Conservation (phyloP, 2,113 vertebrate genomes). For the Oxyruncus cristatus region DNA sequence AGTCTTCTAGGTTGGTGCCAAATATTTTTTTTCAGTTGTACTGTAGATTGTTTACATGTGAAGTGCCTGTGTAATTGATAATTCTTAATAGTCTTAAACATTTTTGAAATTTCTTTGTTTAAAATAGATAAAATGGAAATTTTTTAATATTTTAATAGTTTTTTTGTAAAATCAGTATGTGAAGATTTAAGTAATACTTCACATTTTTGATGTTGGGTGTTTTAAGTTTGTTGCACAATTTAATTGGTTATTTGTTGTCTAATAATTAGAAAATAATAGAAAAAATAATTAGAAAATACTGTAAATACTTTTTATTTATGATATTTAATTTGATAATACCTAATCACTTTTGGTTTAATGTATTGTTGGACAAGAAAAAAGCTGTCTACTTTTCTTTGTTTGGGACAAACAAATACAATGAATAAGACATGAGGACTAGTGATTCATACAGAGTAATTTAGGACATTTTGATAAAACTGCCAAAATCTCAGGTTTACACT, state of each 20-base stretch:
- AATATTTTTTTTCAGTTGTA: slow-evolving; percentile 79
- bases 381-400: slow-evolving; percentile 59
- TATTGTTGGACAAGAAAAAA: slow-evolving; percentile 58
- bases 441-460: slow-evolving; percentile 45
- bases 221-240: slow-evolving; percentile 74
- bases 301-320: slow-evolving; percentile 82
- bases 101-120: slow-evolving; percentile 76
- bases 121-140: slow-evolving; percentile 69
- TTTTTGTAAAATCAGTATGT: slow-evolving; percentile 71
- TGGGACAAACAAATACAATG: slow-evolving; percentile 48
- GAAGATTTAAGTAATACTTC: slow-evolving; percentile 71
- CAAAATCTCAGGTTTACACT: slow-evolving; percentile 71
- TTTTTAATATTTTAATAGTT: slow-evolving; percentile 77
- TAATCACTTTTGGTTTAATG: slow-evolving; percentile 65
- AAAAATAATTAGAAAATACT: slow-evolving; percentile 57
- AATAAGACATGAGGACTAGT: slow-evolving; percentile 54
- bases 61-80: slow-evolving; percentile 85
- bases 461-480: slow-evolving; percentile 72
- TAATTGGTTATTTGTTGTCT: slow-evolving; percentile 67
- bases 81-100: slow-evolving; percentile 76
- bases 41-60: slow-evolving; percentile 86
- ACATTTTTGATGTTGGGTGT: slow-evolving; percentile 67
- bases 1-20: slow-evolving; percentile 80
- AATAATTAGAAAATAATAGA: slow-evolving; percentile 54
- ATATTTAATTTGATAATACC: slow-evolving; percentile 79